Base-by-base conservation (phyloP, 2,113 vertebrate species). In the Paratilapia polleni region DNA sequence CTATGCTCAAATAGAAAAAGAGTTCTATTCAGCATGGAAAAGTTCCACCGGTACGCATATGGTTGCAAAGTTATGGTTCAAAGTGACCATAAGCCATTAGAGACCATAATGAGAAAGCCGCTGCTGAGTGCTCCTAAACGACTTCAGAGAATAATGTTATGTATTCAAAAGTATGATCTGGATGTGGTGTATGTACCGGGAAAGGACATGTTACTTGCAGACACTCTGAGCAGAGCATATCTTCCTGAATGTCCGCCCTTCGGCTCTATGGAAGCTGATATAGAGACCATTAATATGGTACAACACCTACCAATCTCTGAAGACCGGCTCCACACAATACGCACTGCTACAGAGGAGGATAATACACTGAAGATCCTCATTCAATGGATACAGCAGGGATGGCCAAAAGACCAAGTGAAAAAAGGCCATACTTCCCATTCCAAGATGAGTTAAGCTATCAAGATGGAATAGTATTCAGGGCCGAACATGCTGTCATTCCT, bases 1-100 rank as follows among this genome's bases (percentile, higher is more conserved):
- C 6, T 76, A 80, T 56, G 75, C 61, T 4, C 81, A 86, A 12
- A 83, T 81, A 6, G 61, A 83, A 15, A 85, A 82, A 22, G 12
- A 73, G 12, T 77, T 41, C 15, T 10, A 1, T 85, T 75, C n/a
- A 58, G 66, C 5, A 68, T 38, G 17, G 62, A 85, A 14, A 86
- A 38, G 15, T 88, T 78, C 12, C 64, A 85, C 34, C 74, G 79
- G 8, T 81, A 81, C 10, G 81, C 70, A 0, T 86, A 73, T 38
- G 57, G 56, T 1, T 15, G 56, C 2, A 31, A 81, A 11, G 74
- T 78, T 0, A 85, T 36, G 1, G 41, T 78, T 1, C 47, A 88
- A 9, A 49, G n/a, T 34, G 79, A 59, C 17, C 78, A 70, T 7
- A 84, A 84, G 20, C 28, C 26, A 19, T n/a, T 78, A 10, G 76